These are phyloP conservation scores for Chelon auratus DNA, from an alignment of 2,797 vertebrate species.

Conservation along the genomic window DNA sequence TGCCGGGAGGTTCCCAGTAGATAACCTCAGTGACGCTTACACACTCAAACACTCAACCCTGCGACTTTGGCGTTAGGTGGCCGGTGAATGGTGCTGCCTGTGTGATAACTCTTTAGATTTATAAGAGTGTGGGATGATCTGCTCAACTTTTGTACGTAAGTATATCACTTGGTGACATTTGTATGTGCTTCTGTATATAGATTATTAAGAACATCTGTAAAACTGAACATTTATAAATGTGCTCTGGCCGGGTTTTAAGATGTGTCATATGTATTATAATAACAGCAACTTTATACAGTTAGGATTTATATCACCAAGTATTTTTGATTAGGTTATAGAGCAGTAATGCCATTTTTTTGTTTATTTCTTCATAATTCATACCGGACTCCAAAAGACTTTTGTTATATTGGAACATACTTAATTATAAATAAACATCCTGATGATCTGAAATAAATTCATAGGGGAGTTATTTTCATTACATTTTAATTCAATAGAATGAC, in stretches of 20 bases:
- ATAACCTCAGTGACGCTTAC: slow-evolving; percentile 56
- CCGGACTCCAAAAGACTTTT: neutral
- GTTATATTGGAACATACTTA: slow-evolving; percentile 20
- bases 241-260: neutral
- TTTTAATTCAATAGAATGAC: slow-evolving; percentile 4
- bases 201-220: slow-evolving; percentile 33
- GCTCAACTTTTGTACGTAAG: slow-evolving; percentile 10
- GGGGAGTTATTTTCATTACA: slow-evolving; percentile 2
- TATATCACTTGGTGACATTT: slow-evolving; percentile 27
- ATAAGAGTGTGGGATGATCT: slow-evolving; percentile 14
- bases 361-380: slow-evolving; percentile 11
- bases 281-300: slow-evolving; percentile 1
- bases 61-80: slow-evolving; percentile 48
- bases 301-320: slow-evolving; percentile 2
- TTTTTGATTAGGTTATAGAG: slow-evolving; percentile 10
- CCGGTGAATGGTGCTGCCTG: slow-evolving; percentile 39
- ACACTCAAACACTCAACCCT: slow-evolving; percentile 50
- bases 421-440: slow-evolving; percentile 28
- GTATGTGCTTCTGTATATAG: slow-evolving; percentile 20
- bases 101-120: slow-evolving; percentile 43
- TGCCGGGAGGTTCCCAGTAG: slow-evolving; percentile 46
- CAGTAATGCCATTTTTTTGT: slow-evolving; percentile 20
- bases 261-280: slow-evolving; percentile 5
- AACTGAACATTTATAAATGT: slow-evolving; percentile 15
- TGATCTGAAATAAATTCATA: slow-evolving; percentile 27